A percentile compares a stretch with the other conserved stretches of the same genome.
phyloP scores from a whole-genome alignment of 2,888 invertebrate genomes.

The Drosophila emarginata region DNA sequence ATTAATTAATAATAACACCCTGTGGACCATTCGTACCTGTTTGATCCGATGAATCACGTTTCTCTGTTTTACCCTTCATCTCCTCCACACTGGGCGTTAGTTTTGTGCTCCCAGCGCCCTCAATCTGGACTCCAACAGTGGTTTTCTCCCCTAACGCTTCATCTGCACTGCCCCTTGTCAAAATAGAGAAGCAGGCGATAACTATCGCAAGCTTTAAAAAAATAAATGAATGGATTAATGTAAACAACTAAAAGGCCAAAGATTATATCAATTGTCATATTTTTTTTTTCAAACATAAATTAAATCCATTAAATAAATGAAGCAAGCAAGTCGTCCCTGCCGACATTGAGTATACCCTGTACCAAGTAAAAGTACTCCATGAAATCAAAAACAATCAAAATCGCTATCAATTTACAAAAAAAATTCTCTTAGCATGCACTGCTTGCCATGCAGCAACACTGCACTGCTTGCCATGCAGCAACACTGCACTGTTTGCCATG shows the following conservation, averaged over 20 bases:
- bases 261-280: no score
- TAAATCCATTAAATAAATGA: no score
- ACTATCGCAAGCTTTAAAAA: slow-evolving; percentile 11
- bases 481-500: no score
- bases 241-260: not conserved
- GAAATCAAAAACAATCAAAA: no score
- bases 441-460: no score
- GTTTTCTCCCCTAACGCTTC: slow-evolving; percentile 43
- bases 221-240: not conserved
- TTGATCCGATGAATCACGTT: slow-evolving; percentile 72
- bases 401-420: no score
- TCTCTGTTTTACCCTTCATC: slow-evolving; percentile 70
- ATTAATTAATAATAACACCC: not conserved
- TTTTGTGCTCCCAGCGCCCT: slow-evolving; percentile 48
- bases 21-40: slow-evolving; percentile 50
- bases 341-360: no score
- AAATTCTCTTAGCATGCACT: no score
- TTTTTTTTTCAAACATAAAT: not conserved
- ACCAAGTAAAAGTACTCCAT: no score
- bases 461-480: no score
- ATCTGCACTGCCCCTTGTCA: not conserved
- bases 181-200: slow-evolving; percentile 19
- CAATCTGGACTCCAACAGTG: slow-evolving; percentile 35
- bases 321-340: no score
- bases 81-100: slow-evolving; percentile 58